A percentile compares a stretch with the other conserved stretches of the same genome.
These are phyloP conservation scores for Eupithecia subumbrata DNA, from an alignment of 2,888 invertebrate species.

Conservation along the genomic window DNA sequence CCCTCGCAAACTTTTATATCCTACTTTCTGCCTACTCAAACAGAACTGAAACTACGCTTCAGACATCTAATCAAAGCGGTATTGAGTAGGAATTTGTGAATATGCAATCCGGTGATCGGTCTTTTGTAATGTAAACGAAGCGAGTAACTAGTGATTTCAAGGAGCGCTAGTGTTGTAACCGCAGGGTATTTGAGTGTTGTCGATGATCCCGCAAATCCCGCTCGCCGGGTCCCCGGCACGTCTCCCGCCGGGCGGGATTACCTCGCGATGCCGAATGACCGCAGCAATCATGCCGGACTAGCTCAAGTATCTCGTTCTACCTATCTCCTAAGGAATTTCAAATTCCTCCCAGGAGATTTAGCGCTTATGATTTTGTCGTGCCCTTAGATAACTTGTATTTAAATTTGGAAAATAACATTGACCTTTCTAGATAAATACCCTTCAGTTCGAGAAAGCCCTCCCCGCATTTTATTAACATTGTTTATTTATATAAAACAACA, in stretches of 20 bases:
- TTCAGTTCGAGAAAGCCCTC: slow-evolving; percentile 14
- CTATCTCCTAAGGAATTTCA: slow-evolving; percentile 43
- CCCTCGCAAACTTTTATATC: slow-evolving; percentile 59
- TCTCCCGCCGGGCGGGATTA: slow-evolving; percentile 65
- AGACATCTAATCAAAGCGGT: slow-evolving; percentile 10
- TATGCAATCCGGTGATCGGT: slow-evolving; percentile 18
- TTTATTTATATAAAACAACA: slow-evolving; percentile 32
- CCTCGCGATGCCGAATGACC: slow-evolving; percentile 60
- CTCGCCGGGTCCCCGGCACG: slow-evolving; percentile 67
- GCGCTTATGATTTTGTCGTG: slow-evolving; percentile 9
- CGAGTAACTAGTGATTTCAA: slow-evolving; percentile 34
- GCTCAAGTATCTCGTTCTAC: slow-evolving; percentile 44
- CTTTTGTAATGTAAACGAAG: slow-evolving; percentile 35
- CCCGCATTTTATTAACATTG: slow-evolving; percentile 3
- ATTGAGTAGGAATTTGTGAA: slow-evolving; percentile 16
- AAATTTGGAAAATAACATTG: neutral
- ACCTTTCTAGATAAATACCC: neutral
- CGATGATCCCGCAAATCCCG: slow-evolving; percentile 76
- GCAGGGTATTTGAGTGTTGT: slow-evolving; percentile 66
- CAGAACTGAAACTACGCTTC: slow-evolving; percentile 19
- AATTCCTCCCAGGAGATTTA: slow-evolving; percentile 26
- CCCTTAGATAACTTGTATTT: slow-evolving; percentile 16
- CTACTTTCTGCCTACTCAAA: slow-evolving; percentile 45
- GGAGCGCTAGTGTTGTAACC: slow-evolving; percentile 58
- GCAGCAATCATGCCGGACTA: slow-evolving; percentile 61